phyloP scores from a whole-genome alignment of 2,113 vertebrate species.

The Anguilla japonica region DNA sequence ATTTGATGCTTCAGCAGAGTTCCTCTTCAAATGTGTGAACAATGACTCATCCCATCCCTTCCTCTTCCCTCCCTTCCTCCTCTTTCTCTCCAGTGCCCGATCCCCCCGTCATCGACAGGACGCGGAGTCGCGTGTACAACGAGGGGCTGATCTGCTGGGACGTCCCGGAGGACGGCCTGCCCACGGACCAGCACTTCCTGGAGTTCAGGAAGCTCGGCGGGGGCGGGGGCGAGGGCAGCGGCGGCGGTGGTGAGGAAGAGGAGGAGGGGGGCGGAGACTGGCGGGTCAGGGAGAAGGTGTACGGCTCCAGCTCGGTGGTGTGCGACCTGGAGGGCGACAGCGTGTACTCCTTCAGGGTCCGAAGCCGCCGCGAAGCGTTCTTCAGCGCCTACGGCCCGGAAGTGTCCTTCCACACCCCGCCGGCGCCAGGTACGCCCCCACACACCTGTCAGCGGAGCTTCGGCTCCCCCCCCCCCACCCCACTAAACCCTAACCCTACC shows the following conservation, averaged over 20 bases:
- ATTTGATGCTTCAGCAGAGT: neutral
- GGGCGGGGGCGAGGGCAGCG: conserved; percentile 5
- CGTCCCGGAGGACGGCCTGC: conserved; percentile 74
- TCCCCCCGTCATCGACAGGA: conserved; percentile 85
- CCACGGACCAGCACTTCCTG: conserved; percentile 82
- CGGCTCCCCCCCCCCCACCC: conserved; percentile 73
- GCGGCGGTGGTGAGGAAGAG: neutral
- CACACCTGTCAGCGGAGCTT: conserved; percentile 74
- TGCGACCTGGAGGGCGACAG: conserved; percentile 76
- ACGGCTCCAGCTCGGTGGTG: conserved; percentile 74
- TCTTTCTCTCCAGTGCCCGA: conserved; percentile 73
- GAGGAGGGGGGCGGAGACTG: conserved; percentile 74
- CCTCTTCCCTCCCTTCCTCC: neutral
- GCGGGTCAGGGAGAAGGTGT: conserved; percentile 73
- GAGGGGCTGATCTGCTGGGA: conserved; percentile 85
- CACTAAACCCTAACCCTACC: too few species aligned
- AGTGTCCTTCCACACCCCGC: conserved; percentile 81
- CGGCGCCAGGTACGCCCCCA: conserved; percentile 79
- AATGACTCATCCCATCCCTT: neutral
- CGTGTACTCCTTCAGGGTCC: conserved; percentile 83
- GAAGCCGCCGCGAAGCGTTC: conserved; percentile 78
- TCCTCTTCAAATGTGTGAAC: neutral
- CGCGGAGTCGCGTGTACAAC: conserved; percentile 83
- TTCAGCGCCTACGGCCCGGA: conserved; percentile 85
- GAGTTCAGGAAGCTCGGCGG: conserved; percentile 79